Conservation (phyloP, 92 coral and sea anemone species). For the Umimayanthus chanpuru region DNA sequence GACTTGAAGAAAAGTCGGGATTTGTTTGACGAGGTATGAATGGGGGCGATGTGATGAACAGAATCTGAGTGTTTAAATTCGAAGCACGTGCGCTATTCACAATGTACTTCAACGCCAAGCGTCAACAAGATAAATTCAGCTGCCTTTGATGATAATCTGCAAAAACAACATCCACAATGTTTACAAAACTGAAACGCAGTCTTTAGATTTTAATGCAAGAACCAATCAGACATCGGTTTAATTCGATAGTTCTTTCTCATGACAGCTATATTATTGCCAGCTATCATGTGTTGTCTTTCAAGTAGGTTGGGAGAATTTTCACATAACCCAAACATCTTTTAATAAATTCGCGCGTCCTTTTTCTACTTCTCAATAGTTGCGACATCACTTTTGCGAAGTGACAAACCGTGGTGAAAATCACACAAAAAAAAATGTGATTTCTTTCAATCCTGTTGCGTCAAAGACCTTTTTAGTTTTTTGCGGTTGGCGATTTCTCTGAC, state of each 20-base stretch:
- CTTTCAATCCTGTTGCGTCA: background rate
- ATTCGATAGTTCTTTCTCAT: constrained; percentile 72
- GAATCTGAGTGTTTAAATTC: constrained; percentile 8
- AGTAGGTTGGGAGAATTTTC: constrained; percentile 73
- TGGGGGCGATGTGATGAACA: background rate
- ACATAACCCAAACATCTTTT: background rate
- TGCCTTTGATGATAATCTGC: constrained; percentile 65
- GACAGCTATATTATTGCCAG: constrained; percentile 75
- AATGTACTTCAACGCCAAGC: constrained; percentile 15
- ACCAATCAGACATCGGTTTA: constrained; percentile 68
- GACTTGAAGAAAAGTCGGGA: background rate
- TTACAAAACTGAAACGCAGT: constrained; percentile 81
- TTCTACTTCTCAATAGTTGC: background rate
- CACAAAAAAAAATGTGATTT: background rate
- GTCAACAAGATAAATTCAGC: constrained; percentile 61
- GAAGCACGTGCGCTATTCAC: constrained; percentile 34
- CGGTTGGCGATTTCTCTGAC: constrained; percentile 51
- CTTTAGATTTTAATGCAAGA: constrained; percentile 52
- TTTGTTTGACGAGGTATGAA: background rate
- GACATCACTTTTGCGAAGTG: background rate
- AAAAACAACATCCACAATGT: constrained; percentile 90
- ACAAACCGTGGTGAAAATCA: background rate
- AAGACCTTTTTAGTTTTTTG: background rate
- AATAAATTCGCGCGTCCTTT: constrained; percentile 12
- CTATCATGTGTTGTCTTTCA: constrained; percentile 79